Conservation (phyloP, 2,113 vertebrate genomes). For the Hassar affinis region DNA sequence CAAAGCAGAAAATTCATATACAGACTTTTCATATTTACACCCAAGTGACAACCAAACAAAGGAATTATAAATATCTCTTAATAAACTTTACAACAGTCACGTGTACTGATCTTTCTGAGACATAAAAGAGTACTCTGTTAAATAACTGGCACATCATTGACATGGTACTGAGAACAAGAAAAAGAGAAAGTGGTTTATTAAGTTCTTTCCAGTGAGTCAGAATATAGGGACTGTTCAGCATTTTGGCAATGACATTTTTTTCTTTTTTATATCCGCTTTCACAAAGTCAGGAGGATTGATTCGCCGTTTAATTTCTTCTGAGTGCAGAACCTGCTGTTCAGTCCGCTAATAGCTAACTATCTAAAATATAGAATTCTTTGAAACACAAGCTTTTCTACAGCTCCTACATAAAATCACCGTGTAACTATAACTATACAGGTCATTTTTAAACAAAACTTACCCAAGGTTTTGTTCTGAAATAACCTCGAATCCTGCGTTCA, state of each 20-base stretch:
- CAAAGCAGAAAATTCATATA: constrained; percentile 77
- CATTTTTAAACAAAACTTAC: neutral
- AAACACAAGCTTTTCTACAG: neutral
- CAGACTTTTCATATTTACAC: constrained; percentile 79
- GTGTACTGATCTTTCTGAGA: constrained; percentile 65
- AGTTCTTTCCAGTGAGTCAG: constrained; percentile 90
- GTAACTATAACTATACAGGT: neutral
- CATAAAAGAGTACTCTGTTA: constrained; percentile 74
- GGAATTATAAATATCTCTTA: constrained; percentile 79
- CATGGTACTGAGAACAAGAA: constrained; percentile 62
- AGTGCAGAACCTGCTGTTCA: neutral
- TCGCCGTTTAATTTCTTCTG: neutral
- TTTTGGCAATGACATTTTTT: neutral
- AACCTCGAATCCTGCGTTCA: neutral
- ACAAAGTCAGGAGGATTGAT: neutral
- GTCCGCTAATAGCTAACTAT: neutral
- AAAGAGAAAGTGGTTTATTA: constrained; percentile 88
- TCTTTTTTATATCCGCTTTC: neutral
- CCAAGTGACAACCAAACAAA: constrained; percentile 72
- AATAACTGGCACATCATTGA: constrained; percentile 78
- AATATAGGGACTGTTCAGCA: constrained; percentile 68
- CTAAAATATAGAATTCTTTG: neutral
- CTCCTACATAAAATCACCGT: neutral
- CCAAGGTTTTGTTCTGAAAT: neutral
- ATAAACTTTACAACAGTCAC: constrained; percentile 83